A percentile compares a stretch with the other conserved stretches of the same genome.
Evolutionary conservation across 1,140 invertebrate species (phyloP).

Genomic region (Drosophila arawakana): DNA sequence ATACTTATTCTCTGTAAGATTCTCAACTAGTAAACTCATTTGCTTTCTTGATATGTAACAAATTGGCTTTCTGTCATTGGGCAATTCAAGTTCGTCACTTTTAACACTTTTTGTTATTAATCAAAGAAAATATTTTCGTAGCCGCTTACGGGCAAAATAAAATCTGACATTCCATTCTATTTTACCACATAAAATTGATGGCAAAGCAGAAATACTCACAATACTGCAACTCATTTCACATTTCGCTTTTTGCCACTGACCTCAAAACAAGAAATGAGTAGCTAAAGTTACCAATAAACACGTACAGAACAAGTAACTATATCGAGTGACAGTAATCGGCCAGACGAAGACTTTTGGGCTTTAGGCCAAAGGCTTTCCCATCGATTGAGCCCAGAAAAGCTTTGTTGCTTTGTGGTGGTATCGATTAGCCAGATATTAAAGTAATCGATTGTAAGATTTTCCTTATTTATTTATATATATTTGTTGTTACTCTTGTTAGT

Average conservation of each 20-base stretch:
- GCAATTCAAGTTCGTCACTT: conserved; percentile 7
- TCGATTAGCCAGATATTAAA: background rate
- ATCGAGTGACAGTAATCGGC: conserved; percentile 56
- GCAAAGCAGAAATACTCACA: background rate
- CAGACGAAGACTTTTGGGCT: conserved; percentile 39
- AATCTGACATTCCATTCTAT: conserved; percentile 33
- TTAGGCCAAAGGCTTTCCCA: conserved; percentile 20
- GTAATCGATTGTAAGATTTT: background rate
- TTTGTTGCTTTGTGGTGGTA: background rate
- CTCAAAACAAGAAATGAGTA: conserved; percentile 61
- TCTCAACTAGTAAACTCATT: background rate
- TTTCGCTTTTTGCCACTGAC: conserved; percentile 54
- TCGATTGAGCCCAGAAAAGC: conserved; percentile 34
- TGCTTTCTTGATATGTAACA: no score
- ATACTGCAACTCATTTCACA: conserved; percentile 37
- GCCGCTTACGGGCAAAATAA: conserved; percentile 29
- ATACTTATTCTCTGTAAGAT: no score
- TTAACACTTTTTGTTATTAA: conserved; percentile 40
- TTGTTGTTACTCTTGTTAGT: background rate
- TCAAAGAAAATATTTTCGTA: conserved; percentile 55
- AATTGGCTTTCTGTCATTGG: conserved; percentile 39
- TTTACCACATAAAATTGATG: conserved; percentile 19
- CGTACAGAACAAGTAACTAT: conserved; percentile 65
- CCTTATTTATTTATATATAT: background rate
- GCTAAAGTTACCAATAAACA: conserved; percentile 67